Percentiles rank a stretch among this genome's conserved stretches.
Evolutionary conservation across 2,797 vertebrate genomes (phyloP).

Genomic region (Neostethus bicornis): DNA sequence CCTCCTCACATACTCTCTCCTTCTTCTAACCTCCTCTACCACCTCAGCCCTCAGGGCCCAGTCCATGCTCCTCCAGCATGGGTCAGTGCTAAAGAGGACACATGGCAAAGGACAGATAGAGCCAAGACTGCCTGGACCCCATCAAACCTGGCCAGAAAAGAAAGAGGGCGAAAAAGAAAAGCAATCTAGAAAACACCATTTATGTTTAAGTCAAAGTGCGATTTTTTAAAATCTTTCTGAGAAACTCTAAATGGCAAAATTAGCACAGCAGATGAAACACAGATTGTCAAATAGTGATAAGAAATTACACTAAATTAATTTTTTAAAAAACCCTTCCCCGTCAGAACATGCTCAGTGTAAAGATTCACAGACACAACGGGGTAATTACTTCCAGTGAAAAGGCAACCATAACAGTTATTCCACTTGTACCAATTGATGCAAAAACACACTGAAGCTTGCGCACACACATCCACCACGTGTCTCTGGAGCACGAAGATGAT

Average conservation of each 20-base stretch:
- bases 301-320: conserved; percentile 2
- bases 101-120: conserved; percentile 74
- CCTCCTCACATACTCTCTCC: conserved; percentile 25
- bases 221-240: conserved; percentile 5
- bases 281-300: conserved; percentile 8
- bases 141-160: conserved; percentile 45
- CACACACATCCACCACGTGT: conserved; percentile 32
- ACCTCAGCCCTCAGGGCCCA: conserved; percentile 52
- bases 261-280: neutral
- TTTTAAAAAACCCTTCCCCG: conserved; percentile 2
- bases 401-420: conserved; percentile 54
- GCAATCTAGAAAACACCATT: neutral
- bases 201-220: conserved; percentile 1
- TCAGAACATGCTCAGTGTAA: conserved; percentile 27
- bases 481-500: conserved; percentile 71
- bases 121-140: conserved; percentile 63
- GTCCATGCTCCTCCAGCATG: conserved; percentile 65
- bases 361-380: conserved; percentile 34
- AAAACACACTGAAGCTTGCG: conserved; percentile 45
- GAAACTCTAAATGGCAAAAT: neutral
- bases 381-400: conserved; percentile 50
- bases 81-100: conserved; percentile 76
- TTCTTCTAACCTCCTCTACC: conserved; percentile 25
- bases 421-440: conserved; percentile 58
- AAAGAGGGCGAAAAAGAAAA: neutral